Evolutionary conservation across 2,113 vertebrate genomes (phyloP).

Genomic region (Serinus canaria): DNA sequence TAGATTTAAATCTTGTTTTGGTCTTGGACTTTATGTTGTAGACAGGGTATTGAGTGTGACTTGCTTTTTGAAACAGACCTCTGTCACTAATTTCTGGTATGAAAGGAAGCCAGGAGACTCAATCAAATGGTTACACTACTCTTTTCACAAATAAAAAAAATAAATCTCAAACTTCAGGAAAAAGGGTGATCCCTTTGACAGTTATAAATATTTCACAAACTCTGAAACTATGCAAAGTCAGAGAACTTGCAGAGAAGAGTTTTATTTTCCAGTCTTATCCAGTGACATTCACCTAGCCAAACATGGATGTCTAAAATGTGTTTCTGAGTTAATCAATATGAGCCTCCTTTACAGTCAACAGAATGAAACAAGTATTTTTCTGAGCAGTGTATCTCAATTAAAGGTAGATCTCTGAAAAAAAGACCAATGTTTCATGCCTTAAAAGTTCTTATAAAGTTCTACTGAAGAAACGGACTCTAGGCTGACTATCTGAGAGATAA

Average conservation of each 20-base stretch:
- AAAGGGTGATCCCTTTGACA: neutral
- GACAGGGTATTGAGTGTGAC: fast-evolving
- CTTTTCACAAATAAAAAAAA: neutral
- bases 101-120: neutral
- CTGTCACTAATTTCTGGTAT: neutral
- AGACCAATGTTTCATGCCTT: neutral
- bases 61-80: neutral
- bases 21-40: neutral
- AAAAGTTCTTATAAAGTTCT: neutral
- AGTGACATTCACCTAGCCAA: neutral
- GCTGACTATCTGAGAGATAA: neutral
- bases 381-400: neutral
- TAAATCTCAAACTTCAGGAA: neutral
- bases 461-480: neutral
- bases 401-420: neutral
- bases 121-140: neutral
- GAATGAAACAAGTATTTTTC: neutral
- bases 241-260: neutral
- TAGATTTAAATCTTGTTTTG: neutral
- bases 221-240: neutral
- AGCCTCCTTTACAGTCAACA: neutral
- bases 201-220: neutral
- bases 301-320: neutral
- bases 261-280: neutral
- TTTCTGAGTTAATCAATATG: neutral